These are phyloP conservation scores for Daktulosphaira vitifoliae DNA, from an alignment of 1,140 invertebrate species.

Conservation along the genomic window DNA sequence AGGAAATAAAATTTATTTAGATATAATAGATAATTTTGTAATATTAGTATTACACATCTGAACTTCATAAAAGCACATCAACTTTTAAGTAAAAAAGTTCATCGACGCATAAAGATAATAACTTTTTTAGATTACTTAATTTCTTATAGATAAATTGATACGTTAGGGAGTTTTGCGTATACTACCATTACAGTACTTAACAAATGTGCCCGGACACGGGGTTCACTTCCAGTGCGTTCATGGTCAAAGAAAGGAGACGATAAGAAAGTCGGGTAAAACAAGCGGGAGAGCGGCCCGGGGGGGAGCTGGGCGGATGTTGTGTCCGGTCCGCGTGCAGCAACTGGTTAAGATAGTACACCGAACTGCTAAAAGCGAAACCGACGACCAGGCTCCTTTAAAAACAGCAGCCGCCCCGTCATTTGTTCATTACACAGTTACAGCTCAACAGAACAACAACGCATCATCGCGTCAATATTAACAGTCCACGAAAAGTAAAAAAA, in stretches of 20 bases:
- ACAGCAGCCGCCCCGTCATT: conserved; percentile 13
- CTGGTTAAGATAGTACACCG: background rate
- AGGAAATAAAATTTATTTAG: no score
- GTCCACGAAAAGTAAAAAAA: background rate
- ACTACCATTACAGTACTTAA: no score
- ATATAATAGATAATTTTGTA: no score
- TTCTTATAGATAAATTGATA: no score
- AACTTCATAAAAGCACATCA: no score
- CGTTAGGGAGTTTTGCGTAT: no score
- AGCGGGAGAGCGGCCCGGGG: background rate
- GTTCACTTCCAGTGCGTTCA: conserved; percentile 4
- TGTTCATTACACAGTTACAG: conserved; percentile 9
- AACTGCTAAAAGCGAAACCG: conserved; percentile 19
- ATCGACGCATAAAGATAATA: no score
- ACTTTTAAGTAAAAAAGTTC: no score
- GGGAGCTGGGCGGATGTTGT: conserved; percentile 9
- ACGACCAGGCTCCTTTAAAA: conserved; percentile 17
- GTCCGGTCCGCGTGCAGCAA: conserved; percentile 18
- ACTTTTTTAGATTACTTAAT: no score
- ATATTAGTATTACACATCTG: no score
- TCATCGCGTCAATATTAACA: background rate
- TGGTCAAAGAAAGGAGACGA: conserved; percentile 19
- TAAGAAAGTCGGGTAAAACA: conserved; percentile 14
- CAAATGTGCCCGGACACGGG: background rate
- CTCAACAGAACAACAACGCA: conserved; percentile 10